Conservation (phyloP, 2,888 invertebrate genomes). For the Empis livida region DNA sequence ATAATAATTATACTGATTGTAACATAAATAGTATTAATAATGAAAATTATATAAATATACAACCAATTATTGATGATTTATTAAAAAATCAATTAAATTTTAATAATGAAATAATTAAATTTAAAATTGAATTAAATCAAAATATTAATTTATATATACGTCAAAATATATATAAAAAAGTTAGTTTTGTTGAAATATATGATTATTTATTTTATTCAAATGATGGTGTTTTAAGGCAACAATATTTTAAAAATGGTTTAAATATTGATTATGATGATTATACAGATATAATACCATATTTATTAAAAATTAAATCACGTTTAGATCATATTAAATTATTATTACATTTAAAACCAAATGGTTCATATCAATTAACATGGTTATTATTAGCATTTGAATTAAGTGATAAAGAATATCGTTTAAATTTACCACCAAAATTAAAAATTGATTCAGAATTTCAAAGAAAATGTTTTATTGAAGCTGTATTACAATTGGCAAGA, state of each 20-base stretch:
- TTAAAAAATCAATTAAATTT: too few species aligned
- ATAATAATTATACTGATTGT: too few species aligned
- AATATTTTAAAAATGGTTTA: neutral
- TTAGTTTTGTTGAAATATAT: neutral
- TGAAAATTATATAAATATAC: too few species aligned
- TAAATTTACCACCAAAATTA: slow-evolving; percentile 3
- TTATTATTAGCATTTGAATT: neutral
- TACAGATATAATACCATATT: neutral
- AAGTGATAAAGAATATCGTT: neutral
- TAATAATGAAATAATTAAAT: too few species aligned
- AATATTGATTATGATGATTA: neutral
- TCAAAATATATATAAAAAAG: neutral
- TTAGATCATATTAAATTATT: neutral
- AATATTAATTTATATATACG: neutral
- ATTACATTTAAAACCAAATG: neutral
- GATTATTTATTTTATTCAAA: neutral
- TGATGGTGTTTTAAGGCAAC: neutral
- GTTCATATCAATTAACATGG: neutral
- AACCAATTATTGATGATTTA: too few species aligned
- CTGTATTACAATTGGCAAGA: neutral
- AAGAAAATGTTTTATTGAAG: neutral
- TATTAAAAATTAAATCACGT: neutral
- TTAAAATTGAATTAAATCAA: neutral
- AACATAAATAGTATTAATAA: too few species aligned
- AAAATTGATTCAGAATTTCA: neutral